A percentile compares a stretch with the other conserved stretches of the same genome.
These are phyloP conservation scores for Channa striata DNA, from an alignment of 2,797 vertebrate species.

Conservation along the genomic window DNA sequence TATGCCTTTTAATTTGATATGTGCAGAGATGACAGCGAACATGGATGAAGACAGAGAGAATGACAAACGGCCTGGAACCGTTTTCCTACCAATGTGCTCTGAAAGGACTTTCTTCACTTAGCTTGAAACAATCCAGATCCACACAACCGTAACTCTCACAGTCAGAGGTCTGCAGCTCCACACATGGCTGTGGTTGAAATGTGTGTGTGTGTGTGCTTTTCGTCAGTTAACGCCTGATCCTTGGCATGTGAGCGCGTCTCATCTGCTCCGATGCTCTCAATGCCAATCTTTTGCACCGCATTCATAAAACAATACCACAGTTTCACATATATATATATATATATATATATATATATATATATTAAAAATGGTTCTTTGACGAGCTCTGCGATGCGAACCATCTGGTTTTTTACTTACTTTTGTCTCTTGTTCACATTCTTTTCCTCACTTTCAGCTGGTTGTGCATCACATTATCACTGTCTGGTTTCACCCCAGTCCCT, in stretches of 20 bases:
- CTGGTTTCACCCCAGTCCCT: background rate
- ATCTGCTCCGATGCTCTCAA: constrained; percentile 15
- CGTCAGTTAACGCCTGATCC: constrained; percentile 19
- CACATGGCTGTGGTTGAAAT: constrained; percentile 28
- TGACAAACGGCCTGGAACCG: too few species aligned
- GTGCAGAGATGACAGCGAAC: too few species aligned
- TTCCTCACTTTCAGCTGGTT: constrained; percentile 9
- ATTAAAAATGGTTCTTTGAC: constrained; percentile 21
- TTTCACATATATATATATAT: too few species aligned
- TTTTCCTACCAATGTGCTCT: too few species aligned
- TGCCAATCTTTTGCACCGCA: constrained; percentile 35
- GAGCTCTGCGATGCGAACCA: constrained; percentile 24
- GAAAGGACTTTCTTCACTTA: constrained; percentile 41
- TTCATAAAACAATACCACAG: constrained; percentile 15
- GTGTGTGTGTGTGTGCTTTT: constrained; percentile 20
- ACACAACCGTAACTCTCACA: constrained; percentile 33
- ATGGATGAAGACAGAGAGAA: too few species aligned
- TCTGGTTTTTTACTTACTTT: constrained; percentile 13
- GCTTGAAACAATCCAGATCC: constrained; percentile 67
- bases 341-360: too few species aligned
- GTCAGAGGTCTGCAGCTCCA: constrained; percentile 25
- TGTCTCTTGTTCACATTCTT: constrained; percentile 19
- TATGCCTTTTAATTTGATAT: too few species aligned
- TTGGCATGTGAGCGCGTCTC: constrained; percentile 25
- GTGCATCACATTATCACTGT: constrained; percentile 4